Base-by-base conservation (phyloP, 2,113 vertebrate genomes). In the Ifrita kowaldi region DNA sequence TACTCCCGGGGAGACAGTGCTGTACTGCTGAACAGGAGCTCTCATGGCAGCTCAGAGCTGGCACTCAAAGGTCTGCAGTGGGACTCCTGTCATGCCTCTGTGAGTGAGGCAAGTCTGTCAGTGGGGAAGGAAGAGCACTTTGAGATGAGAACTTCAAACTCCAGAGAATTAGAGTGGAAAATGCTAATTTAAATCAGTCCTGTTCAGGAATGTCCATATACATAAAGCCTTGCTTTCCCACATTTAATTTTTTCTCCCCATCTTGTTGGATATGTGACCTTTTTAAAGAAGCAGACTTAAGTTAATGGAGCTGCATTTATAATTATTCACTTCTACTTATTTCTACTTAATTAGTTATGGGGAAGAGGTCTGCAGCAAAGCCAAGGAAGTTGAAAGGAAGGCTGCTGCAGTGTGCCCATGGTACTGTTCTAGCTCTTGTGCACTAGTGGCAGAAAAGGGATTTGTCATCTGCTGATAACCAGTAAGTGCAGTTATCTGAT, bases 161-260 rank as follows among this genome's bases (percentile, higher is more conserved):
- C 26, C 37, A 77, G 47, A 49, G 20, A 71, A 39, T 8, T 50
- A 6, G 49, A 44, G 26, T 62, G 17, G 56, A 50, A 87, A 52
- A n/a, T 32, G 16, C 27, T 55, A 8, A 23, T 90, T 70, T 2
- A 41, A 63, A 39, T 60, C 10, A 52, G 18, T 39, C 17, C 20
- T 68, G n/a, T 24, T 92, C 17, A 46, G 41, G 22, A 56, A 50
- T 21, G 5, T 28, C 21, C 4, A 4, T 24, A 6, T 23, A 15
- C 2, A 8, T 68, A 19, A 76, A 68, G 5, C 22, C 4, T 84
- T 56, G 8, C n/a, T 91, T 70, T 78, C 16, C 33, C 10, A 16
- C 1, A 0, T 33, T 42, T 21, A 1, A 2, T 8, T 71, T 71
- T 68, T 64, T 28, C 11, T 65, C 23, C 0, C 5, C 1, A 6